These are phyloP conservation scores for Mobula birostris DNA, from an alignment of 2,113 vertebrate genomes.

Conservation along the genomic window DNA sequence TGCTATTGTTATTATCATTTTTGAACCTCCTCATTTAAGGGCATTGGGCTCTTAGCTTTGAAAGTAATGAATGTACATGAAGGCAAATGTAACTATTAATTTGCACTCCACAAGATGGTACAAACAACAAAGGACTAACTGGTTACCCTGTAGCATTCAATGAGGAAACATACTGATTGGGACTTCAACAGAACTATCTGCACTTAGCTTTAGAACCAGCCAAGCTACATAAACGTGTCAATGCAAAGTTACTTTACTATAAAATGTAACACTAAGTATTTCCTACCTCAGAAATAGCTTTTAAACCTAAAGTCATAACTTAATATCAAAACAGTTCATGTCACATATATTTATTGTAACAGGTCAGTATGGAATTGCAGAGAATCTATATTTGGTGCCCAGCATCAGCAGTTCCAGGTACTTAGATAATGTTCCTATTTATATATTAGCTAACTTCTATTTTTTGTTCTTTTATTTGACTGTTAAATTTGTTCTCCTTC, in stretches of 20 bases:
- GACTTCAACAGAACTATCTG: not conserved
- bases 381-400: not conserved
- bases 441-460: not conserved
- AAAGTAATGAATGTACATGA: not conserved
- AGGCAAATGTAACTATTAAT: not conserved
- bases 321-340: not conserved
- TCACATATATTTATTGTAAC: not conserved
- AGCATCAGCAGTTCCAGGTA: not conserved
- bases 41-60: not conserved
- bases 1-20: too few species aligned
- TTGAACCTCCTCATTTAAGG: not conserved
- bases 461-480: slow-evolving; percentile 14
- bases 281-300: not conserved
- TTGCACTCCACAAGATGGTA: not conserved
- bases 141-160: not conserved
- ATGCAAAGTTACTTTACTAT: not conserved
- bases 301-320: not conserved
- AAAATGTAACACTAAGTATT: not conserved
- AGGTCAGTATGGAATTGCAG: not conserved
- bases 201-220: not conserved
- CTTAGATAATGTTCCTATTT: not conserved
- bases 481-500: slow-evolving; percentile 8
- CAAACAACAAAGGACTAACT: not conserved
- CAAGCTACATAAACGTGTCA: not conserved
- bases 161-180: not conserved